Evolutionary conservation across 2,113 vertebrate species (phyloP), one percentile per base, ranked within the genome.

Genomic region (Ctenodactylus gundi): DNA sequence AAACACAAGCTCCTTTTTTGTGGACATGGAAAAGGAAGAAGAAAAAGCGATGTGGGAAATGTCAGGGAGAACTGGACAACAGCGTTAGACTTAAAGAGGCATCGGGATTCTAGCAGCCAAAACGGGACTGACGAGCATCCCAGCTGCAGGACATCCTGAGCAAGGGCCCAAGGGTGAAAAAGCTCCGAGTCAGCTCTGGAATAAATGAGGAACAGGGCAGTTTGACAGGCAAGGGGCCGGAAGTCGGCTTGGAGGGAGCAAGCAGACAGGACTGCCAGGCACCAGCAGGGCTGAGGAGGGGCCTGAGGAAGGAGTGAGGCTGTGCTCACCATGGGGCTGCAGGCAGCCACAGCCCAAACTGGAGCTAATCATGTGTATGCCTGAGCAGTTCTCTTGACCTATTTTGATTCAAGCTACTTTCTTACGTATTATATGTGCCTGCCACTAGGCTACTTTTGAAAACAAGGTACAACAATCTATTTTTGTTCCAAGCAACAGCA

Each of bases 181-280:
- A 41, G 10, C 49, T 41, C 15, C n/a, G 29, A 11, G 10, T 44
- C 15, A n/a, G 2, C 17, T 60, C 81, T 73, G 57, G 49, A n/a
- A 51, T 62, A 44, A 51, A 18, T 0, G 78, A 80, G 34, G 4
- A 23, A 11, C 0, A 0, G 36, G 4, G 20, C 5, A 4, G 23
- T 18, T 4, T 72, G 76, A 84, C 46, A 87, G 70, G 18, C 31
- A 44, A 80, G 46, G 57, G 51, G 29, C 41, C 75, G 70, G 36
- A 88, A 60, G 17, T 20, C 4, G 31, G 7, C 4, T 0, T 29
- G 10, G 46, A 72, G 60, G n/a, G 34, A n/a, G 8, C 23, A 39
- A 67, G 49, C 25, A 55, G 58, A 87, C 1, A 29, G 72, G 81
- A 51, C 39, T 80, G 68, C 27, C 17, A 72, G 82, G n/a, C 46